These are phyloP conservation scores for Varanus komodoensis DNA, from an alignment of 2,113 vertebrate genomes.

Conservation along the genomic window DNA sequence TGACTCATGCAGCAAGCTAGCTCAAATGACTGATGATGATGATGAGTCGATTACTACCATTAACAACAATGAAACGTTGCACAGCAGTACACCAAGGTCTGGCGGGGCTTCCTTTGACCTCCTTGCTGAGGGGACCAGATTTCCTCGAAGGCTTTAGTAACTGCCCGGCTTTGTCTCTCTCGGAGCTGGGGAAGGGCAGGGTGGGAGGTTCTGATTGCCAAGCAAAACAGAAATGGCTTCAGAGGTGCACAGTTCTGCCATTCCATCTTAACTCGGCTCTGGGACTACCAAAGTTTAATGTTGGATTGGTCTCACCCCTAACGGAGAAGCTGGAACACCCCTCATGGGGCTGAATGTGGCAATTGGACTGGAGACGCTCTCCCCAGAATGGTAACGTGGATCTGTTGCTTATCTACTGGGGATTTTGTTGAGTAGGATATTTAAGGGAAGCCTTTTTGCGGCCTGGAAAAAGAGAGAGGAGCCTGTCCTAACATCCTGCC, in stretches of 20 bases:
- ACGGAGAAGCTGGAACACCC: not conserved
- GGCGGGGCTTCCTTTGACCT: no score
- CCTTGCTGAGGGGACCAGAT: no score
- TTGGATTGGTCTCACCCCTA: not conserved
- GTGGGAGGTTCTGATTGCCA: not conserved
- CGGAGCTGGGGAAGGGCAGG: not conserved
- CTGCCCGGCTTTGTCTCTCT: not conserved
- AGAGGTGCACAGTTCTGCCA: not conserved
- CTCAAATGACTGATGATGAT: no score
- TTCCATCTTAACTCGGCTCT: not conserved
- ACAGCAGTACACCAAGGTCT: no score
- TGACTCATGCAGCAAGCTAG: no score
- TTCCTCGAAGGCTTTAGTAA: no score
- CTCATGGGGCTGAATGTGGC: not conserved
- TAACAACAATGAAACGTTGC: no score
- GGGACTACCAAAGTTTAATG: no score
- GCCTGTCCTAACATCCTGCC: not conserved
- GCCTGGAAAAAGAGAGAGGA: not conserved
- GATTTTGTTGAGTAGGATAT: not conserved
- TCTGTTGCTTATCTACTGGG: not conserved
- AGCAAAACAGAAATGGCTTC: not conserved
- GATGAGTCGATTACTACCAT: no score
- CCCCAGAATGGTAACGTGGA: not conserved
- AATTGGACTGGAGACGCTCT: not conserved
- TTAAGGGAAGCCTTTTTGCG: not conserved